A percentile compares a stretch with the other conserved stretches of the same genome.
These are phyloP conservation scores for Oppia nitens DNA, from an alignment of 1,140 invertebrate genomes.

Conservation along the genomic window DNA sequence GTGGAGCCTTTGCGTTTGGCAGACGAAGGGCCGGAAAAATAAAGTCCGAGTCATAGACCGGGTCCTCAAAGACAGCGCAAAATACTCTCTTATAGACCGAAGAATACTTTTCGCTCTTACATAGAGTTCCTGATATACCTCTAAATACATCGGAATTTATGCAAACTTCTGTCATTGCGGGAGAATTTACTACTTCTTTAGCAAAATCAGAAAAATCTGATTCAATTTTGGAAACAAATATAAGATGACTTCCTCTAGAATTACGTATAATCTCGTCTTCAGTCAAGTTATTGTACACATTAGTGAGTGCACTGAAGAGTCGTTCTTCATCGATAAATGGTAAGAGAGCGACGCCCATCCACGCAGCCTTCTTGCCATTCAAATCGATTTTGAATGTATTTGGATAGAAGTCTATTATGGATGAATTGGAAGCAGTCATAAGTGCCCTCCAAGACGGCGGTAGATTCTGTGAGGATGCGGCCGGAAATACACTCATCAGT, in stretches of 20 bases:
- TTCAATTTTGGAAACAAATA: conserved; percentile 13
- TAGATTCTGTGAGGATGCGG: conserved; percentile 81
- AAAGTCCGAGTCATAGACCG: conserved; percentile 50
- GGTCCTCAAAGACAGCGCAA: conserved; percentile 62
- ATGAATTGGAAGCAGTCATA: conserved; percentile 78
- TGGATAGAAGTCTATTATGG: conserved; percentile 98
- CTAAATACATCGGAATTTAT: not conserved
- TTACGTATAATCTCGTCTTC: conserved; percentile 47
- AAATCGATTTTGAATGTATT: conserved; percentile 95
- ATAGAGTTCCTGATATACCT: conserved; percentile 13
- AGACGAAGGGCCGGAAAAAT: conserved; percentile 59
- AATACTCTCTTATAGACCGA: conserved; percentile 23
- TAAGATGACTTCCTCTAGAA: conserved; percentile 9
- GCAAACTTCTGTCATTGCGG: conserved; percentile 1
- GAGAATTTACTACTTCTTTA: not conserved
- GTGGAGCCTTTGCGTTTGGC: conserved; percentile 43
- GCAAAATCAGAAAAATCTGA: not conserved
- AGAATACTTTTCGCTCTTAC: conserved; percentile 3
- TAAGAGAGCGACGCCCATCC: conserved; percentile 78
- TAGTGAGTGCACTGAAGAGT: conserved; percentile 65
- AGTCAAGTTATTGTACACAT: conserved; percentile 59
- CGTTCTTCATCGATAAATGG: conserved; percentile 94
- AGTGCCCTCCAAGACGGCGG: conserved; percentile 81
- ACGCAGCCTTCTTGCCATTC: conserved; percentile 98
- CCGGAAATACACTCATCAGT: conserved; percentile 97